These are phyloP conservation scores for Drosophila greeni DNA, from an alignment of 2,888 invertebrate species.

Conservation along the genomic window DNA sequence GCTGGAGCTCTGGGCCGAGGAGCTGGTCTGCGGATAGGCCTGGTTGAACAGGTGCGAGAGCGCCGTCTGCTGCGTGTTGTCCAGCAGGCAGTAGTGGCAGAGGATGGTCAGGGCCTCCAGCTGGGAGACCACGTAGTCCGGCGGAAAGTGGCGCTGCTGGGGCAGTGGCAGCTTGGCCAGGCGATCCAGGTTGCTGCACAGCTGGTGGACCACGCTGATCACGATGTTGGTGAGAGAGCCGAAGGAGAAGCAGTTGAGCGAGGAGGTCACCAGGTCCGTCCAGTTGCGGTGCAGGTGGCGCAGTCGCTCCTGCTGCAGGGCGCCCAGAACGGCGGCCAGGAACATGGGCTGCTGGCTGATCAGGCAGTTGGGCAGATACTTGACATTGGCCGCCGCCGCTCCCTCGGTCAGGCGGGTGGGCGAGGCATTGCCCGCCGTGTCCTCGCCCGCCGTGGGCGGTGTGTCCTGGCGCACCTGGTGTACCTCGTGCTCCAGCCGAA, in stretches of 20 bases:
- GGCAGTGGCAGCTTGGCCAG: slow-evolving; percentile 78
- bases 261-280: slow-evolving; percentile 88
- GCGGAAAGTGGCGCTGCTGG: slow-evolving; percentile 80
- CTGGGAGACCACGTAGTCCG: slow-evolving; percentile 88
- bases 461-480: slow-evolving; percentile 80
- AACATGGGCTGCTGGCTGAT: slow-evolving; percentile 91
- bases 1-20: slow-evolving; percentile 81
- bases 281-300: slow-evolving; percentile 89
- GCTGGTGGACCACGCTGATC: slow-evolving; percentile 87
- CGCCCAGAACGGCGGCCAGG: slow-evolving; percentile 87
- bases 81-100: slow-evolving; percentile 88
- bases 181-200: slow-evolving; percentile 85
- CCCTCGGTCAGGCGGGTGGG: slow-evolving; percentile 72
- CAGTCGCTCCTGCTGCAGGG: slow-evolving; percentile 85
- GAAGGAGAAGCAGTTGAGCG: slow-evolving; percentile 88
- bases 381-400: slow-evolving; percentile 78
- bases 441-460: slow-evolving; percentile 53
- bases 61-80: slow-evolving; percentile 81
- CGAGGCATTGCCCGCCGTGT: slow-evolving; percentile 73
- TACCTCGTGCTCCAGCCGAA: slow-evolving; percentile 87
- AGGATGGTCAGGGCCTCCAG: slow-evolving; percentile 88
- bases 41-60: slow-evolving; percentile 81
- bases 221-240: slow-evolving; percentile 86
- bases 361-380: slow-evolving; percentile 83
- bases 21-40: slow-evolving; percentile 80